Percentiles rank a stretch among this genome's conserved stretches.
Conservation (phyloP, 1,140 invertebrate genomes). For the Neodiprion fabricii region DNA sequence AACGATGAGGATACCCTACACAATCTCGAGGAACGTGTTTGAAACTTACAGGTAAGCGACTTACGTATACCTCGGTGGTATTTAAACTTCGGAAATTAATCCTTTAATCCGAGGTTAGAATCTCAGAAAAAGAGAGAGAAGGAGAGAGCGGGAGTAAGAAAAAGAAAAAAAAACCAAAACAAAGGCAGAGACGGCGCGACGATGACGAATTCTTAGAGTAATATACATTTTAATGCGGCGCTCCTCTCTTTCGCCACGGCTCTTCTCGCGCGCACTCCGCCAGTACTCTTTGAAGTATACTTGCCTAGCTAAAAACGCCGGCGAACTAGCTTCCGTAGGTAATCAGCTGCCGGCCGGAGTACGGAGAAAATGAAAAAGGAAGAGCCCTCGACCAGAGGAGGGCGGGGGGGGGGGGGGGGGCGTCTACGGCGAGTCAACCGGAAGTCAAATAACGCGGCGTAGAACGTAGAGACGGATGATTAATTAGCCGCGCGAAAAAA, state of each 20-base stretch:
- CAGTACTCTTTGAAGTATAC: neutral
- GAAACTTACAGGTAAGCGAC: conserved; percentile 39
- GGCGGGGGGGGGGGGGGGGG: too few species aligned
- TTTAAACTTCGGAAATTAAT: neutral
- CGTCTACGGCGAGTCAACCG: too few species aligned
- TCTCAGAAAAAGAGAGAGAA: too few species aligned
- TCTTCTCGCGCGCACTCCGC: neutral
- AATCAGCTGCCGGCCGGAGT: neutral
- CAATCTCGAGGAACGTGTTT: conserved; percentile 35
- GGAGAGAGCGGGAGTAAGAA: too few species aligned
- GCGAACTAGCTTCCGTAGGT: neutral
- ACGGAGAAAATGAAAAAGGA: neutral
- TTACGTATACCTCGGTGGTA: too few species aligned
- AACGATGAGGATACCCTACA: conserved; percentile 44
- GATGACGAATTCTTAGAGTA: too few species aligned
- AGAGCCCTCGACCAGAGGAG: neutral
- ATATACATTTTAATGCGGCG: neutral
- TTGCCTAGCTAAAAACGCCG: neutral
- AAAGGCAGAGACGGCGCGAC: too few species aligned
- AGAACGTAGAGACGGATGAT: too few species aligned
- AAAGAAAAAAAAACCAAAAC: too few species aligned
- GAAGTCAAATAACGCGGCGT: too few species aligned
- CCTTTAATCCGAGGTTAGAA: neutral
- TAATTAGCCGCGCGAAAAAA: too few species aligned
- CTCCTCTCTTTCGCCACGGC: too few species aligned